A percentile compares a stretch with the other conserved stretches of the same genome.
Conservation (phyloP, 2,888 invertebrate species). For the Aricia artaxerxes region DNA sequence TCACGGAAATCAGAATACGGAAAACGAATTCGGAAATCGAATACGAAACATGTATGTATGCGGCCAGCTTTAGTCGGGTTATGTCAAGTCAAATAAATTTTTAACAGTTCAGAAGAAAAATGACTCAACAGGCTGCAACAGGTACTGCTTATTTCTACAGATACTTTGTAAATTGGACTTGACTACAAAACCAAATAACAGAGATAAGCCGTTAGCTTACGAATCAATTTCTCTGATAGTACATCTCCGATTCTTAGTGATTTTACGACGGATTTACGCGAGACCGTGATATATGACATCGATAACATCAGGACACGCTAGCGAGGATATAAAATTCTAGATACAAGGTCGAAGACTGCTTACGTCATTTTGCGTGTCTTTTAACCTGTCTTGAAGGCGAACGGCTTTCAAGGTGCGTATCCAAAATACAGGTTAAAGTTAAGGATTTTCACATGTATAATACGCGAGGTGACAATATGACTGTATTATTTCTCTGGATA, state of each 20-base stretch:
- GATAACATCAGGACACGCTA: background rate
- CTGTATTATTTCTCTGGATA: background rate
- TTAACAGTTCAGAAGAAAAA: too few relatives aligned
- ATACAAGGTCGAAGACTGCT: slow-evolving; percentile 20
- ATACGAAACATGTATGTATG: too few relatives aligned
- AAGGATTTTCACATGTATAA: slow-evolving; percentile 9
- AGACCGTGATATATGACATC: background rate
- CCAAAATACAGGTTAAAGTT: slow-evolving; percentile 23
- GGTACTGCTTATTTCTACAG: too few relatives aligned
- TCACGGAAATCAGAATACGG: too few relatives aligned
- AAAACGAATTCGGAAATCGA: too few relatives aligned
- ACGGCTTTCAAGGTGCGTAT: slow-evolving; percentile 29
- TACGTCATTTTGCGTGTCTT: slow-evolving; percentile 24
- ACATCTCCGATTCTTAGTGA: background rate
- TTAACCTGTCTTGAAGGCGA: slow-evolving; percentile 29
- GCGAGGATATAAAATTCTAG: slow-evolving; percentile 10
- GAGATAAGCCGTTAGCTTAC: too few relatives aligned
- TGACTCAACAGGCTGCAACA: too few relatives aligned
- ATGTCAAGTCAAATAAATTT: too few relatives aligned
- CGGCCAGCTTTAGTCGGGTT: too few relatives aligned
- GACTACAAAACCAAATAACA: too few relatives aligned
- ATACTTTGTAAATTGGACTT: too few relatives aligned
- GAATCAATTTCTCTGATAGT: too few relatives aligned
- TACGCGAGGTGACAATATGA: background rate
- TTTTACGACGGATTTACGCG: background rate